Percentiles rank a stretch among this genome's conserved stretches.
Evolutionary conservation across 1,140 invertebrate species (phyloP).

Genomic region (Anadara kagoshimensis): DNA sequence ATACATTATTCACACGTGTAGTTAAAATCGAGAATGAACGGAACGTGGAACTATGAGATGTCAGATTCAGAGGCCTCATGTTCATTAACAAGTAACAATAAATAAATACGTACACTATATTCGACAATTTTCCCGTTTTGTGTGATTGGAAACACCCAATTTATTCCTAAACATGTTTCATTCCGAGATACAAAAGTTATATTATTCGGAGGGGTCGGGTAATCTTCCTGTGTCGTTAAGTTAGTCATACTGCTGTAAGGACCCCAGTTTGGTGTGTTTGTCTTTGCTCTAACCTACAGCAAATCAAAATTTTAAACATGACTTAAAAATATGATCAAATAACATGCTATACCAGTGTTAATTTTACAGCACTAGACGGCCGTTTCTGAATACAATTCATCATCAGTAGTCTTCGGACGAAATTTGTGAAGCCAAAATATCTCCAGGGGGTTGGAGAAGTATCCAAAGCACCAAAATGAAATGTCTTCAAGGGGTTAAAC

Average conservation of each 20-base stretch:
- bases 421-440: neutral
- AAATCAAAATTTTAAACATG: neutral
- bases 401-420: no score
- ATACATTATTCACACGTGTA: no score
- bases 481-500: neutral
- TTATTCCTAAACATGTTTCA: conserved; percentile 54
- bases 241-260: conserved; percentile 29
- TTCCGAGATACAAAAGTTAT: conserved; percentile 41
- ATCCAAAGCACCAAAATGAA: neutral
- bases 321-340: neutral
- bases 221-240: conserved; percentile 42
- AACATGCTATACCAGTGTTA: no score
- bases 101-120: conserved; percentile 48
- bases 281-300: conserved; percentile 57
- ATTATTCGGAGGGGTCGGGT: conserved; percentile 43
- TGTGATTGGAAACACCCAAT: conserved; percentile 50
- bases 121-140: conserved; percentile 47
- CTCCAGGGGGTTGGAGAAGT: neutral
- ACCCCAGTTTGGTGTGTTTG: conserved; percentile 45
- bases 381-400: no score
- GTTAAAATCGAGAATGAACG: no score
- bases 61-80: neutral
- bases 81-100: neutral
- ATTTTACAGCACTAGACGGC: no score
- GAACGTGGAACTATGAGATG: neutral